These are phyloP conservation scores for Catocala nupta DNA, from an alignment of 2,888 invertebrate species.

Conservation along the genomic window DNA sequence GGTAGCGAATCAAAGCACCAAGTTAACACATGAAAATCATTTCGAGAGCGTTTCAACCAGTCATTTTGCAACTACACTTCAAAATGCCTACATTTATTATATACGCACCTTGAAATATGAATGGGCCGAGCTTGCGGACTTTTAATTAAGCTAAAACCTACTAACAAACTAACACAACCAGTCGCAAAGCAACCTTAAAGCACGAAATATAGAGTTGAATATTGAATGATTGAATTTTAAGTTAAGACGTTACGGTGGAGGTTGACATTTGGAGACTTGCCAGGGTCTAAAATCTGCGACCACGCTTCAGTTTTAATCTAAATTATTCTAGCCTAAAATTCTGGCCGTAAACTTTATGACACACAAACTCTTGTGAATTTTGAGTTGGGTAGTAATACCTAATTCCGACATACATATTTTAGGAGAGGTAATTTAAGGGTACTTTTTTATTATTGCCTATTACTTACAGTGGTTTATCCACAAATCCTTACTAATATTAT, in stretches of 20 bases:
- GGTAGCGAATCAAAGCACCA: slow-evolving; percentile 27
- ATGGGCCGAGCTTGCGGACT: slow-evolving; percentile 29
- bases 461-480: too few relatives aligned
- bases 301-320: slow-evolving; percentile 49
- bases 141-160: slow-evolving; percentile 29
- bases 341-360: slow-evolving; percentile 44
- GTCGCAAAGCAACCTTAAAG: not conserved
- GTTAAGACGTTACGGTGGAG: slow-evolving; percentile 14
- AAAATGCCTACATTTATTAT: slow-evolving; percentile 46
- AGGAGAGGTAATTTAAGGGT: too few relatives aligned
- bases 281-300: slow-evolving; percentile 53
- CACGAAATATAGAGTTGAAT: not conserved
- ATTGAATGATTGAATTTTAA: not conserved
- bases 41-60: slow-evolving; percentile 21
- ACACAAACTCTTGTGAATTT: slow-evolving; percentile 49
- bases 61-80: slow-evolving; percentile 37
- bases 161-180: not conserved
- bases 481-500: too few relatives aligned
- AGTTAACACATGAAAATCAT: slow-evolving; percentile 25
- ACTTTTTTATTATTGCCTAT: too few relatives aligned
- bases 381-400: slow-evolving; percentile 19
- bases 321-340: slow-evolving; percentile 53
- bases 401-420: too few relatives aligned
- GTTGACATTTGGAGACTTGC: slow-evolving; percentile 42
- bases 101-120: slow-evolving; percentile 49